Conservation (phyloP, 2,888 invertebrate species). For the Lottia gigantea region DNA sequence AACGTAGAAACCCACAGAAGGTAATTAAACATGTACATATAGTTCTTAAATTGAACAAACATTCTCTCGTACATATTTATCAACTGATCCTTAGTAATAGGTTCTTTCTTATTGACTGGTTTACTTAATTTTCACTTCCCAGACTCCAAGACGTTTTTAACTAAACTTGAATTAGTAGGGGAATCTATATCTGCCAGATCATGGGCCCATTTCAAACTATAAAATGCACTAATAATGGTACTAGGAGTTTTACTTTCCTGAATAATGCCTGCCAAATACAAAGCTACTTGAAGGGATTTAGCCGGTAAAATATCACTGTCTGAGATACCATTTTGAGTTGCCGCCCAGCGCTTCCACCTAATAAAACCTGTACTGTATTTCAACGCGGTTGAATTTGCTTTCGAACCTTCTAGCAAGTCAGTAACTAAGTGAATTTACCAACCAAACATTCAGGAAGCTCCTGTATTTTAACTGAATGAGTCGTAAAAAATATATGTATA, state of each 20-base stretch:
- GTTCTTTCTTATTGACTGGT: slow-evolving; percentile 9
- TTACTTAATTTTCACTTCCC: slow-evolving; percentile 6
- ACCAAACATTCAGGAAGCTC: not conserved
- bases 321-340: not conserved
- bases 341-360: not conserved
- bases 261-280: slow-evolving; percentile 23
- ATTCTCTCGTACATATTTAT: slow-evolving; percentile 3
- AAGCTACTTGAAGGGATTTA: slow-evolving; percentile 3
- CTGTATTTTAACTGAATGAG: not conserved
- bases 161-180: slow-evolving; percentile 13
- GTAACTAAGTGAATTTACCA: not conserved
- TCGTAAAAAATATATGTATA: not conserved
- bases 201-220: slow-evolving; percentile 22
- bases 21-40: slow-evolving; percentile 20
- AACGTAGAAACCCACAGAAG: slow-evolving; percentile 24
- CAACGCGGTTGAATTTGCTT: not conserved
- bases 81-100: slow-evolving; percentile 9
- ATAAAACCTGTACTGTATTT: not conserved
- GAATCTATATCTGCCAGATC: slow-evolving; percentile 16
- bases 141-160: slow-evolving; percentile 22
- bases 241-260: slow-evolving; percentile 17
- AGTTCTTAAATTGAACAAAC: slow-evolving; percentile 10
- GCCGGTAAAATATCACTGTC: slow-evolving; percentile 1
- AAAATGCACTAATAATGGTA: slow-evolving; percentile 21
- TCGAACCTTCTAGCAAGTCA: not conserved